Evolutionary conservation across 30 jellyfish, hydroid and myxozoan species (phyloP).

Genomic region (Clytia hemisphaerica): DNA sequence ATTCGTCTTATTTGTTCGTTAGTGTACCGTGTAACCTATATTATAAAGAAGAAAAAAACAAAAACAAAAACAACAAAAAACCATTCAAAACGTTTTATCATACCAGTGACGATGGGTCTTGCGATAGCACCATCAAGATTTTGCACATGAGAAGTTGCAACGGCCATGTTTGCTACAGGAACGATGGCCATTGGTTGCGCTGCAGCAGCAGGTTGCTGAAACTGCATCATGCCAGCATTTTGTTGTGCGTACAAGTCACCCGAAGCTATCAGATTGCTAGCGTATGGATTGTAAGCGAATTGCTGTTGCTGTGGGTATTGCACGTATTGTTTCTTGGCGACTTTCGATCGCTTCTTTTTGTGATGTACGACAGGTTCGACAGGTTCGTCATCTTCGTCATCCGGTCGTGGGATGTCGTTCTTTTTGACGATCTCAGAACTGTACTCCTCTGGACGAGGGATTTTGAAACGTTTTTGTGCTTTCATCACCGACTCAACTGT

Average conservation of each 20-base stretch:
- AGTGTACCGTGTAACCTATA: no score
- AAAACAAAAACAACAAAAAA: no score
- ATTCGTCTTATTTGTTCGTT: no score
- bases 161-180: no score
- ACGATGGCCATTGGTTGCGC: no score
- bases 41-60: no score
- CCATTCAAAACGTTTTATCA: no score
- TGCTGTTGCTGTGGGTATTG: neutral
- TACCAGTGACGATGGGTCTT: slow-evolving; percentile 15
- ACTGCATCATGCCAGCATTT: no score
- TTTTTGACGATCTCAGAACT: neutral
- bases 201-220: slow-evolving; percentile 28
- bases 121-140: slow-evolving; percentile 9
- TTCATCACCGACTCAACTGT: slow-evolving; percentile 38
- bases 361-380: neutral
- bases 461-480: slow-evolving; percentile 11
- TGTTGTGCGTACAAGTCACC: neutral
- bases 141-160: slow-evolving; percentile 20
- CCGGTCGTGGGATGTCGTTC: neutral
- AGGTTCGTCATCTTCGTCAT: neutral
- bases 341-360: neutral
- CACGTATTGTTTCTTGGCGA: neutral
- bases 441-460: no score
- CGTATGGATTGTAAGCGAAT: neutral
- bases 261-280: neutral